Percentiles rank a stretch among this genome's conserved stretches.
Conservation (phyloP, 2,113 vertebrate species). For the Pangasianodon gigas region DNA sequence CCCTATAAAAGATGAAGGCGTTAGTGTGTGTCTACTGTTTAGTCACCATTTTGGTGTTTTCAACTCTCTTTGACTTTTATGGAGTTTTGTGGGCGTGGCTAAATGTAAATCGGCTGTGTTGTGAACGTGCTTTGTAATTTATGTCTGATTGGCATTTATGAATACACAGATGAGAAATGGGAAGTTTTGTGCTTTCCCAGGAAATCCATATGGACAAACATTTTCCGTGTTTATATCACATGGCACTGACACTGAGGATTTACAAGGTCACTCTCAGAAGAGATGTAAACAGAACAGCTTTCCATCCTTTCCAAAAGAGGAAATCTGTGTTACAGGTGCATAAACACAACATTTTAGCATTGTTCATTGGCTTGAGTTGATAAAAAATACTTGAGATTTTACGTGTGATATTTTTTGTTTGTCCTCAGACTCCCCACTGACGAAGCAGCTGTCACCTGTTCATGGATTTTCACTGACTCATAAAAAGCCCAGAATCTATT, state of each 20-base stretch:
- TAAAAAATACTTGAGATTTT: not conserved
- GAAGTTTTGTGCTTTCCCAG: constrained; percentile 27
- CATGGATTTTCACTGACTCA: not conserved
- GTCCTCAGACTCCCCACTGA: not conserved
- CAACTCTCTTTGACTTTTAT: not conserved
- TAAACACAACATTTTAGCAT: not conserved
- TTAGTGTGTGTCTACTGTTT: not conserved
- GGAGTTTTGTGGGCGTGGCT: not conserved
- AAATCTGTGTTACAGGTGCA: not conserved
- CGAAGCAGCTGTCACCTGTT: not conserved
- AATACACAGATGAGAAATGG: not conserved
- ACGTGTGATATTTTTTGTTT: not conserved
- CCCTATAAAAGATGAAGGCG: not conserved
- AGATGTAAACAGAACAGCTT: not conserved
- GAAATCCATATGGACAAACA: constrained; percentile 19
- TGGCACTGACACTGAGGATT: not conserved
- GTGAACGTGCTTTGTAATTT: not conserved
- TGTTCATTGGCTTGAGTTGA: not conserved
- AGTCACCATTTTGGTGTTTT: not conserved
- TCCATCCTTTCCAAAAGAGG: not conserved
- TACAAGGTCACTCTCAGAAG: not conserved
- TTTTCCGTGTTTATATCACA: not conserved
- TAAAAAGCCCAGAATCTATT: not conserved
- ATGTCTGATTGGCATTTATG: not conserved
- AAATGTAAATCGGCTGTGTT: not conserved